A percentile compares a stretch with the other conserved stretches of the same genome.
Evolutionary conservation across 2,888 invertebrate genomes (phyloP).

Genomic region (Hyppa rectilinea): DNA sequence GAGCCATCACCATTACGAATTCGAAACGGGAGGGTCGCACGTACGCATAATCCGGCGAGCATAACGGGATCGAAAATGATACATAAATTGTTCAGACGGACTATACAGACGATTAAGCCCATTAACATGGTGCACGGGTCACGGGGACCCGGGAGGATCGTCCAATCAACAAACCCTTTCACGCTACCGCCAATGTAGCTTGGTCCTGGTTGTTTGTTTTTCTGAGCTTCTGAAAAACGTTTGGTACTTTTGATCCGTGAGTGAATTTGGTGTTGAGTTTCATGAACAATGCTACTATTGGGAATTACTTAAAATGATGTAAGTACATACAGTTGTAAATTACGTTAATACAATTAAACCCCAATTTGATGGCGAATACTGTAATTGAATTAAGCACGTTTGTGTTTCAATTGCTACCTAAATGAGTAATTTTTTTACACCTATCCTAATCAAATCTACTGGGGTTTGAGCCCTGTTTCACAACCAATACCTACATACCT

Average conservation of each 20-base stretch:
- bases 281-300: too few species aligned
- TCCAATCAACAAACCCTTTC: slow-evolving; percentile 88
- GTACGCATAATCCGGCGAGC: slow-evolving; percentile 85
- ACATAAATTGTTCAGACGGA: slow-evolving; percentile 89
- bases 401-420: not conserved
- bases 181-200: slow-evolving; percentile 58
- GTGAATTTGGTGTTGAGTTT: slow-evolving; percentile 40
- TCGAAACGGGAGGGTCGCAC: slow-evolving; percentile 78
- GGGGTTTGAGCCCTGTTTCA: slow-evolving; percentile 19
- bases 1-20: slow-evolving; percentile 81
- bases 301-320: not conserved
- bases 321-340: not conserved
- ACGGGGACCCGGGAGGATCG: slow-evolving; percentile 78
- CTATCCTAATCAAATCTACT: slow-evolving; percentile 2
- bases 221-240: slow-evolving; percentile 59
- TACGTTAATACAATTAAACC: not conserved
- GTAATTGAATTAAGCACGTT: not conserved
- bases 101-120: slow-evolving; percentile 88
- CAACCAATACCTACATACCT: slow-evolving; percentile 10
- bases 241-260: slow-evolving; percentile 28
- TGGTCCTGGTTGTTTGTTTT: slow-evolving; percentile 63
- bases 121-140: slow-evolving; percentile 88
- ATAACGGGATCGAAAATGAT: slow-evolving; percentile 90
- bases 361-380: not conserved
- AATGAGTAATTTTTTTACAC: not conserved